These are phyloP conservation scores for Anolis sagrei DNA, from an alignment of 2,113 vertebrate genomes.

Conservation along the genomic window DNA sequence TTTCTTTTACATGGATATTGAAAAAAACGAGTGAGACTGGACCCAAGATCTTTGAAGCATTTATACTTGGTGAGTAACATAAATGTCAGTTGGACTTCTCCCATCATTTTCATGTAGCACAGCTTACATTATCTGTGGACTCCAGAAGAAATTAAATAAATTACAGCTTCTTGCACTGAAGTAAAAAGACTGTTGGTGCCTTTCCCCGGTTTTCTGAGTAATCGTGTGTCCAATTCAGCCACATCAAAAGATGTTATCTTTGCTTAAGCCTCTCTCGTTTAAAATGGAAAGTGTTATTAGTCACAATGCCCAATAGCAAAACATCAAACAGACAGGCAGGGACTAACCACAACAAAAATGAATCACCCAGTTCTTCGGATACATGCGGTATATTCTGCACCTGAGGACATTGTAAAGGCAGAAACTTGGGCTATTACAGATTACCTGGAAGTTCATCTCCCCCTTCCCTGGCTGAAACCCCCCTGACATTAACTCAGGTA, in stretches of 20 bases:
- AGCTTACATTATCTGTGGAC: slow-evolving; percentile 51
- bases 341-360: slow-evolving; percentile 57
- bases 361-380: slow-evolving; percentile 38
- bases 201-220: slow-evolving; percentile 57
- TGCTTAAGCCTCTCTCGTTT: slow-evolving; percentile 56
- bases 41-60: neutral
- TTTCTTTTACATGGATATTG: slow-evolving; percentile 4
- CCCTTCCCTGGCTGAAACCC: no score
- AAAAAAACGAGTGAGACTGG: neutral
- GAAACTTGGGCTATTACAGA: neutral
- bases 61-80: slow-evolving; percentile 4
- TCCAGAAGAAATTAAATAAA: slow-evolving; percentile 47
- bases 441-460: neutral
- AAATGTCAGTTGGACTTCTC: neutral
- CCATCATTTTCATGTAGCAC: slow-evolving; percentile 21
- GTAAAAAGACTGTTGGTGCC: slow-evolving; percentile 33
- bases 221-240: slow-evolving; percentile 55
- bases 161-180: slow-evolving; percentile 45
- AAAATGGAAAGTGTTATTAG: slow-evolving; percentile 74
- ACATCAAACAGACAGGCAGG: slow-evolving; percentile 61
- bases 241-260: slow-evolving; percentile 52
- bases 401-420: neutral
- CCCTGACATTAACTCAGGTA: no score
- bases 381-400: neutral
- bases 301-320: slow-evolving; percentile 65